phyloP scores from a whole-genome alignment of 2,113 vertebrate species.

The sheep (Ovis aries) region ARS-UI_Ramb_v3.0 NC_056064.1:30198001-30198500 shows the following conservation, averaged over 20 bases:
- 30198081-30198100: not conserved
- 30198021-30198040: not conserved
- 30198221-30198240: not conserved
- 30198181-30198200: not conserved
- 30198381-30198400: constrained; percentile 91
- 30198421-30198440: constrained; percentile 86
- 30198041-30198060: not conserved
- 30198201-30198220: not conserved
- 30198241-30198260: not conserved
- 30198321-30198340: constrained; percentile 79
- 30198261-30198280: not conserved
- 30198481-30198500: constrained; percentile 90
- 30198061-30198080: not conserved
- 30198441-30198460: constrained; percentile 94
- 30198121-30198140: not conserved
- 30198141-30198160: not conserved
- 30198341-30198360: constrained; percentile 84
- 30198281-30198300: constrained; percentile 75
- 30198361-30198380: constrained; percentile 86
- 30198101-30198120: not conserved
- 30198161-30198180: not conserved
- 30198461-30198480: constrained; percentile 87
- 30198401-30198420: constrained; percentile 90
- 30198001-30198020: not conserved
- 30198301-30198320: constrained; percentile 89